Evolutionary conservation across 2,797 vertebrate genomes (phyloP).

Genomic region (Cygnus olor): DNA sequence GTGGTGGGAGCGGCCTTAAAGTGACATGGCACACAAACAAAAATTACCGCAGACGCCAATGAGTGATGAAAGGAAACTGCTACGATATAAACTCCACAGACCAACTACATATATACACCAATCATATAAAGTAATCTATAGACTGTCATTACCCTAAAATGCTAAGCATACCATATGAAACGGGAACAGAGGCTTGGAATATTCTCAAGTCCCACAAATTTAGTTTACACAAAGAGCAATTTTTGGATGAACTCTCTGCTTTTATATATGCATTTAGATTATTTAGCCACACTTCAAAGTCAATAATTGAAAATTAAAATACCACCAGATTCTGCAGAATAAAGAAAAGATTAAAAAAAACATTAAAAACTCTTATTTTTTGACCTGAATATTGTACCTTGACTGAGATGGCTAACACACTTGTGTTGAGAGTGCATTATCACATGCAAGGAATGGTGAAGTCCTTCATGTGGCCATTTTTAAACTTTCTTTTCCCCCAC

Average conservation of each 20-base stretch:
- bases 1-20: accelerated
- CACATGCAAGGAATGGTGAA: accelerated
- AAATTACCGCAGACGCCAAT: background rate
- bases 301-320: background rate
- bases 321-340: background rate
- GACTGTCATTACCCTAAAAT: accelerated
- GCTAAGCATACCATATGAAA: background rate
- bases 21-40: background rate
- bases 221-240: background rate
- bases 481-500: background rate
- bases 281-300: background rate
- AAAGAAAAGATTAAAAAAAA: background rate
- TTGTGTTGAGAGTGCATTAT: background rate
- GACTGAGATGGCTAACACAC: background rate
- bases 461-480: background rate
- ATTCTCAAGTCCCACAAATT: background rate
- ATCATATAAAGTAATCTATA: background rate
- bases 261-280: background rate
- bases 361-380: background rate
- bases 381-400: background rate
- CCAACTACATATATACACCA: background rate
- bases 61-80: background rate
- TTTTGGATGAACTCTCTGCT: background rate
- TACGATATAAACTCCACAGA: accelerated
- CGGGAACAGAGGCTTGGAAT: background rate